Percentiles rank a stretch among this genome's conserved stretches.
Conservation (phyloP, 2,888 invertebrate genomes). For the Phasia obesa region DNA sequence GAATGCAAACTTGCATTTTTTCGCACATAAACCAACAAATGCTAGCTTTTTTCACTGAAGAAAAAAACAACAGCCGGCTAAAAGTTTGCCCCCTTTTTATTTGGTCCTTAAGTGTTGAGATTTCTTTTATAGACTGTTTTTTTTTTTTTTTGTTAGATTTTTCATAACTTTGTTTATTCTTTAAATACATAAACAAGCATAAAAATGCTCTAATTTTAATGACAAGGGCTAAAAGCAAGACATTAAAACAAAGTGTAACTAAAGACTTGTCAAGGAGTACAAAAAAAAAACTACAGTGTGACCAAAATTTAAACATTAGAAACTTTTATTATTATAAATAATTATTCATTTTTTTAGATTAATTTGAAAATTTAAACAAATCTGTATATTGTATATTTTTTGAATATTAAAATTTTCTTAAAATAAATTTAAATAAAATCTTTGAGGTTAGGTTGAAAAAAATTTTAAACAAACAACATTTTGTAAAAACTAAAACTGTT, state of each 20-base stretch:
- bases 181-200: conserved; percentile 61
- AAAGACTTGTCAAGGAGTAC: conserved; percentile 9
- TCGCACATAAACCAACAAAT: conserved; percentile 3
- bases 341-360: too few species aligned
- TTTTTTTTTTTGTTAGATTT: conserved; percentile 34
- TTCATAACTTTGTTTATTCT: conserved; percentile 40
- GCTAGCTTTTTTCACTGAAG: conserved; percentile 37
- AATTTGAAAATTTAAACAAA: too few species aligned
- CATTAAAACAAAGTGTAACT: conserved; percentile 42
- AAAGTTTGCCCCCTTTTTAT: conserved; percentile 56
- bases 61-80: conserved; percentile 54
- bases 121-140: conserved; percentile 64
- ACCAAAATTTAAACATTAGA: neutral
- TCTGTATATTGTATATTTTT: too few species aligned
- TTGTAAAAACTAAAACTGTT: too few species aligned
- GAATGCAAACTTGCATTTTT: conserved; percentile 75
- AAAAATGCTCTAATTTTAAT: conserved; percentile 59
- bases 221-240: conserved; percentile 17
- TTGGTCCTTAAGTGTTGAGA: conserved; percentile 59
- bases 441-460: too few species aligned
- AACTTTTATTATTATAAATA: neutral
- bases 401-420: neutral
- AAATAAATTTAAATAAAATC: neutral
- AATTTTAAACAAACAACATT: too few species aligned
- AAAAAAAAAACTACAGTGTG: conserved; percentile 13